These are phyloP conservation scores for Lanius ludovicianus DNA, from an alignment of 2,113 vertebrate species.

Conservation along the genomic window DNA sequence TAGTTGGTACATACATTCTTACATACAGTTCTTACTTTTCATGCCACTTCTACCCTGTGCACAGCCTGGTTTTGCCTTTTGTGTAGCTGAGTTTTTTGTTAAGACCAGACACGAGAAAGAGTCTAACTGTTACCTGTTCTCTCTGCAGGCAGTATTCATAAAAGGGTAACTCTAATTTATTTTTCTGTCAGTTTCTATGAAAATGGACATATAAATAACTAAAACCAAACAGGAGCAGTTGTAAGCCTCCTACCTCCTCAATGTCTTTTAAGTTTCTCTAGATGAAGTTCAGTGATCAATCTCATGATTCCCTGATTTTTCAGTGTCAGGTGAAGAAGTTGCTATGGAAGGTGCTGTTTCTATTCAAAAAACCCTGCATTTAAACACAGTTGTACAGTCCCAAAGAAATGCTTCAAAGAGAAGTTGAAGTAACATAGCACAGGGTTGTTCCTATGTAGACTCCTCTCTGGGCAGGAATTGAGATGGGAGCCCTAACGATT, in stretches of 20 bases:
- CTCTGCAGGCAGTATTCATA: background rate
- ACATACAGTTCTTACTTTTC: background rate
- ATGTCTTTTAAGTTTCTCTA: background rate
- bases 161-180: background rate
- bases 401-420: background rate
- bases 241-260: background rate
- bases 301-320: accelerated
- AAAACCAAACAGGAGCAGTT: background rate
- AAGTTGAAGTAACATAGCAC: background rate
- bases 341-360: background rate
- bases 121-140: background rate
- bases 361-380: accelerated
- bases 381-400: background rate
- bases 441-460: background rate
- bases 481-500: background rate
- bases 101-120: background rate
- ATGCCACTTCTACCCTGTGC: background rate
- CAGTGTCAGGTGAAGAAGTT: background rate
- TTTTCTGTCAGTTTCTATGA: background rate
- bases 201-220: background rate
- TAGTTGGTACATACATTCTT: background rate
- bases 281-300: background rate
- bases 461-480: background rate
- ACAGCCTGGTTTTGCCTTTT: background rate
- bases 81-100: background rate